Evolutionary conservation across 2,113 vertebrate genomes (phyloP).

Genomic region (Grus americana): DNA sequence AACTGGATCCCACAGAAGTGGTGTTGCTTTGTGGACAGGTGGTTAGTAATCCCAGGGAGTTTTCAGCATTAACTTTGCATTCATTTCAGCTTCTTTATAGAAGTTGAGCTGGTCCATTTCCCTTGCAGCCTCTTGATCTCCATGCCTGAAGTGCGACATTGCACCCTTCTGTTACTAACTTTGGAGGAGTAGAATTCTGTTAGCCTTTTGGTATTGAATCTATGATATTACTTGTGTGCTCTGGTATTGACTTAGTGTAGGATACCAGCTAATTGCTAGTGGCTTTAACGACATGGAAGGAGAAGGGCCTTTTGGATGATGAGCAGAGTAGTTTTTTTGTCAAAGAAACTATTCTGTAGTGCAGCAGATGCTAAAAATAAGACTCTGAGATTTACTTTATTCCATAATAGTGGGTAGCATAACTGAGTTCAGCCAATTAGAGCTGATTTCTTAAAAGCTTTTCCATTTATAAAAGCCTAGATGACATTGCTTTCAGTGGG

Average conservation of each 20-base stretch:
- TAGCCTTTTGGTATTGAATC: background rate
- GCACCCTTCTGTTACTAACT: background rate
- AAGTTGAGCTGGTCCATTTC: background rate
- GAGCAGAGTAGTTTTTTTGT: background rate
- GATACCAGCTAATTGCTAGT: background rate
- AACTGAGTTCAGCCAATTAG: background rate
- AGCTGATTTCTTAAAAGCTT: conserved; percentile 17
- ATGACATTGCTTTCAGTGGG: background rate
- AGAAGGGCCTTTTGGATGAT: background rate
- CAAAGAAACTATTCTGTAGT: background rate
- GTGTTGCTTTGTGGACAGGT: background rate
- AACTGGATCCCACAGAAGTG: background rate
- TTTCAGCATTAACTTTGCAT: background rate
- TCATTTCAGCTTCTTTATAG: background rate
- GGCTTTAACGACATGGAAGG: background rate
- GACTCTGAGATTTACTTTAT: background rate
- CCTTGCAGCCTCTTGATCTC: background rate
- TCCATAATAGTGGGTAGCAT: background rate
- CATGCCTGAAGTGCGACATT: background rate
- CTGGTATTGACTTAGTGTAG: background rate
- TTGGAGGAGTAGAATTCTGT: background rate
- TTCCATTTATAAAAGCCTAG: background rate
- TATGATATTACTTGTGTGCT: background rate
- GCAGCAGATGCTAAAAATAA: background rate
- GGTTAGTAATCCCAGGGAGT: background rate